Evolutionary conservation across 92 coral and sea anemone genomes (phyloP), one percentile per base, ranked within the genome.

Genomic region (Plumapathes pennacea): DNA sequence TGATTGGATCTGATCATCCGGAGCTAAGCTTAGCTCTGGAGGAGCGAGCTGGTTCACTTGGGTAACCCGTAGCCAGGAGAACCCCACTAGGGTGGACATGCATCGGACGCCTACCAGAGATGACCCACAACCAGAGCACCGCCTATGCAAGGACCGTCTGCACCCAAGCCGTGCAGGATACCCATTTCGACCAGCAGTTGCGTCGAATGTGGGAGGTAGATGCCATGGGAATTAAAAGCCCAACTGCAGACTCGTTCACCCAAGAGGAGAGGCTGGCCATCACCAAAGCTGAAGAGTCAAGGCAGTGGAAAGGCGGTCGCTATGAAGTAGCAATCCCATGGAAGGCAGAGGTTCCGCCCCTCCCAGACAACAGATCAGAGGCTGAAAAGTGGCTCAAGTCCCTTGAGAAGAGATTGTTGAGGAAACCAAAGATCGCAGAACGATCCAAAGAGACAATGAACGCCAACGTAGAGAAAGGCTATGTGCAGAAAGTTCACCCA

Each of bases 311-410:
- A 8, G 9, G n/a, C n/a, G 40, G 40, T n/a, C 40, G 49, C 0
- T 58, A 38, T 49, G 68, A 71, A 60, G 78, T 59, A 13, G 69
- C 23, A 13, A 71, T 71, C 21, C 81, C 73, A 1, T 73, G 72
- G 66, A 54, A 19, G 2, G 65, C 62, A 12, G 72, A 54, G 33
- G 41, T 41, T 10, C 46, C 50, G 5, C 69, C 57, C 9, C 12
- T 62, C 34, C 26, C 46, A n/a, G 46, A 36, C 46, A 62, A 62
- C 57, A 34, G n/a, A n/a, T n/a, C n/a, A n/a, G n/a, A n/a, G n/a
- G n/a, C n/a, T n/a, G n/a, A n/a, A n/a, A n/a, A n/a, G n/a, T n/a
- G n/a, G n/a, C n/a, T n/a, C n/a, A n/a, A n/a, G n/a, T n/a, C n/a
- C n/a, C n/a, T n/a, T n/a, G n/a, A n/a, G n/a, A n/a, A n/a, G n/a